Evolutionary conservation across 2,888 invertebrate genomes (phyloP).

Genomic region (Erebia epiphron): DNA sequence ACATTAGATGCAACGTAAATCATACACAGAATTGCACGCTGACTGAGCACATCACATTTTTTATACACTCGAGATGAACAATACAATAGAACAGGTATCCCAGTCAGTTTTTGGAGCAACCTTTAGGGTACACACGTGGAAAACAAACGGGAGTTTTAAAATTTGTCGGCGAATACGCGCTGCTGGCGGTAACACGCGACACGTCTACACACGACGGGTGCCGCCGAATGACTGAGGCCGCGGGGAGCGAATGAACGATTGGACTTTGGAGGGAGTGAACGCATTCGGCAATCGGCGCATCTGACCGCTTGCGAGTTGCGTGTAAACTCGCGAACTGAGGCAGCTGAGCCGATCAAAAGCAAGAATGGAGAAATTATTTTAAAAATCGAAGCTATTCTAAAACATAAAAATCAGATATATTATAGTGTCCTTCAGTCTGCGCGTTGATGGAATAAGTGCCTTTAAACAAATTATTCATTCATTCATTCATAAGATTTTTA

Average conservation of each 20-base stretch:
- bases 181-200: conserved; percentile 39
- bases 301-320: conserved; percentile 46
- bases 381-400: conserved; percentile 1
- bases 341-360: conserved; percentile 33
- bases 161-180: conserved; percentile 64
- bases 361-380: conserved; percentile 26
- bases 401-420: no score
- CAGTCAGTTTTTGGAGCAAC: conserved; percentile 52
- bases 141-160: conserved; percentile 56
- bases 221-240: conserved; percentile 70
- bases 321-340: conserved; percentile 41
- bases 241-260: conserved; percentile 56
- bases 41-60: conserved; percentile 76
- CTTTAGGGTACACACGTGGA: conserved; percentile 54
- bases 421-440: no score
- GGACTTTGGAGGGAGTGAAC: conserved; percentile 65
- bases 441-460: no score
- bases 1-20: conserved; percentile 72
- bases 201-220: conserved; percentile 45
- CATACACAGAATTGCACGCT: conserved; percentile 63
- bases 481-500: no score
- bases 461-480: no score
- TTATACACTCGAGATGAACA: conserved; percentile 67
- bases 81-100: conserved; percentile 60
- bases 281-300: conserved; percentile 70